Percentiles rank a stretch among this genome's conserved stretches.
phyloP scores from a whole-genome alignment of 2,888 invertebrate species.

The Cryptus viduatorius region DNA sequence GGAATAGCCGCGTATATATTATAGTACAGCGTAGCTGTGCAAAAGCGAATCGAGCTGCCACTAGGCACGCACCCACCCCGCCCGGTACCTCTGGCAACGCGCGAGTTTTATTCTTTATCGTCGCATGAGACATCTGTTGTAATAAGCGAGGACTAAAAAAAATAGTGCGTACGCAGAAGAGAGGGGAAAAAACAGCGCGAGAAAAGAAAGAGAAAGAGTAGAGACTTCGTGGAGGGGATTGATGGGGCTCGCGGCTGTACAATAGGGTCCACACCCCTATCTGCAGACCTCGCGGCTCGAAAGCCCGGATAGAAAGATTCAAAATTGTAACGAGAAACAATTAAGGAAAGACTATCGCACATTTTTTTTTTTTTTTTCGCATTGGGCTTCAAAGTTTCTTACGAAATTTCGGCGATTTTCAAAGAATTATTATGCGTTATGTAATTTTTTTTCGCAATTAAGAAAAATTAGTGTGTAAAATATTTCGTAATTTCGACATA shows the following conservation, averaged over 20 bases:
- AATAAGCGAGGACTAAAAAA: constrained; percentile 88
- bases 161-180: constrained; percentile 87
- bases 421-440: too few species aligned
- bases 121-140: constrained; percentile 89
- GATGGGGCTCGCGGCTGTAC: constrained; percentile 36
- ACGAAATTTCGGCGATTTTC: too few species aligned
- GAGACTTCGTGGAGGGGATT: constrained; percentile 65
- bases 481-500: too few species aligned
- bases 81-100: constrained; percentile 55
- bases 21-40: constrained; percentile 30
- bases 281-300: constrained; percentile 69
- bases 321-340: constrained; percentile 87
- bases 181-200: constrained; percentile 55
- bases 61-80: constrained; percentile 48
- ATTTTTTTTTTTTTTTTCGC: neutral
- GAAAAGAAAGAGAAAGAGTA: constrained; percentile 59
- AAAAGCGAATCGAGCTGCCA: constrained; percentile 38
- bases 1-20: neutral
- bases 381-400: too few species aligned
- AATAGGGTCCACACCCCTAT: constrained; percentile 59
- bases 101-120: constrained; percentile 83
- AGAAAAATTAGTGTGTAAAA: too few species aligned
- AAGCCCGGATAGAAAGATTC: constrained; percentile 87
- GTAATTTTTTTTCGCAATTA: too few species aligned
- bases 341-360: constrained; percentile 86